Percentiles rank a stretch among this genome's conserved stretches.
Evolutionary conservation across 2,113 vertebrate genomes (phyloP).

Genomic region (Malaclemys terrapin): DNA sequence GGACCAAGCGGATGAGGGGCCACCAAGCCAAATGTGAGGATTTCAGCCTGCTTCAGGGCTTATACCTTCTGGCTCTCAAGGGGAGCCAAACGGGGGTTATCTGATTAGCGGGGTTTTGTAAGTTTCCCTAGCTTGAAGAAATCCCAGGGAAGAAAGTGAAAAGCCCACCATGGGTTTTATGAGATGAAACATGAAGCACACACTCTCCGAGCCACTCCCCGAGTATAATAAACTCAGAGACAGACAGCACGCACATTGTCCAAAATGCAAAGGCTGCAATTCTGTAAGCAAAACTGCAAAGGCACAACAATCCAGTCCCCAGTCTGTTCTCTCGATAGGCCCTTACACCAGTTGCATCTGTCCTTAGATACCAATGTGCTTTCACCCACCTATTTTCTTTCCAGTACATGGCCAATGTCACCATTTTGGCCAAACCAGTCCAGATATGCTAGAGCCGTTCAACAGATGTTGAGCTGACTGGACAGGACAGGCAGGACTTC

Average conservation of each 20-base stretch:
- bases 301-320: not conserved
- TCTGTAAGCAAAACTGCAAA: not conserved
- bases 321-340: not conserved
- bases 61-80: not conserved
- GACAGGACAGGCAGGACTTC: not conserved
- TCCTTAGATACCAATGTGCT: not conserved
- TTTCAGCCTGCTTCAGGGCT: not conserved
- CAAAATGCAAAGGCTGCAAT: not conserved
- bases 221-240: not conserved
- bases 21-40: not conserved
- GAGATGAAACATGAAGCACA: not conserved
- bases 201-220: not conserved
- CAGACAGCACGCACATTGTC: not conserved
- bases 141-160: not conserved
- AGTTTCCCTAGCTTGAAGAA: not conserved
- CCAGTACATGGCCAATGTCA: not conserved
- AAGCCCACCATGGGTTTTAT: not conserved
- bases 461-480: not conserved
- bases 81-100: rapidly evolving
- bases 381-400: not conserved
- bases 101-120: not conserved
- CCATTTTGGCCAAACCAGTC: not conserved
- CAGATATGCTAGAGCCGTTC: not conserved
- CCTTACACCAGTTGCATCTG: not conserved
- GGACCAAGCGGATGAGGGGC: not conserved